Base-by-base conservation (phyloP, 2,888 invertebrate species). In the Busseola fusca region DNA sequence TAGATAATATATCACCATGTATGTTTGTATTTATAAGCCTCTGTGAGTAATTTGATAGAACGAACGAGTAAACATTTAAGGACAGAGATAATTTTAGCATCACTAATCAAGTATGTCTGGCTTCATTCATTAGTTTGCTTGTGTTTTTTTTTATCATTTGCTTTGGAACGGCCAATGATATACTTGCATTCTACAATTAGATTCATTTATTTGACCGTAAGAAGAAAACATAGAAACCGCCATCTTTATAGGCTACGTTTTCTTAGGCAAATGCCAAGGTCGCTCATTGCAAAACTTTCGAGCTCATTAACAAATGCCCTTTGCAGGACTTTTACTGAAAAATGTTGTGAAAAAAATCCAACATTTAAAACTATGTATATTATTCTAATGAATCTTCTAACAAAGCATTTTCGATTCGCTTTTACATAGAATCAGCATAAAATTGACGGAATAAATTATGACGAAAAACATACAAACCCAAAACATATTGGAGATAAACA, bases 71-170 rank as follows among this genome's bases (percentile, higher is more conserved):
- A 64, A 65, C 42, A 59, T 78, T 52, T 37, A 54, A 66, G 68
- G 78, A 80, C 79, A 82, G 67, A 62, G 74, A 69, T 78, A 82
- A 74, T 50, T 78, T 80, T 74, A 73, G 79, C 79, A 60, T 54
- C 64, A n/a, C 66, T 64, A 78, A 78, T 82, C 37, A 78, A 67
- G 74, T 74, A 45, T 78, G 69, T 82, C 82, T 74, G 63, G 40
- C 54, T 73, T 69, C 74, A 82, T 80, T 82, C 48, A 69, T 82
- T 64, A 66, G 48, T 65, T 72, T 58, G 64, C 30, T 54, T 27
- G 71, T 65, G 21, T 34, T 0, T 54, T 62, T n/a, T 72, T 79
- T 58, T 59, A 72, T 56, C 16, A 58, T 82, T 73, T 57, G 40
- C 48, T 57, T 57, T 57, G 42, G 21, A 52, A 60, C 50, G 64